Evolutionary conservation across 2,888 invertebrate species (phyloP), one percentile per base, ranked within the genome.

Genomic region (Chloromyia formosa): DNA sequence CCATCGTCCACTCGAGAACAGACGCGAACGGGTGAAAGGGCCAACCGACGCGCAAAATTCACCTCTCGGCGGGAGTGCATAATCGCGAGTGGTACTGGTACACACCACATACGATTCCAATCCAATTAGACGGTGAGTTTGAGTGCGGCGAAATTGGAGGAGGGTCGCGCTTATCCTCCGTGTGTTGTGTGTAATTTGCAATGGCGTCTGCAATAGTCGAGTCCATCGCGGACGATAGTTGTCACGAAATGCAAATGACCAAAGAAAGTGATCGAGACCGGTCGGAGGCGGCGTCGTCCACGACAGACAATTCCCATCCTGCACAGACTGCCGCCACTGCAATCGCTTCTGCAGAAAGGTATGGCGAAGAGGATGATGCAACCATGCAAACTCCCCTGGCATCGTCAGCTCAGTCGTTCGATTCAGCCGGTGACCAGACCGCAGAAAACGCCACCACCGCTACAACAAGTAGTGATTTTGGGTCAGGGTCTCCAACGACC

Each of bases 181-280:
- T 12, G 61, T 61, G 61, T 61, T 49, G 56, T 10, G 56, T 20
- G 61, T 3, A 35, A 61, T 18, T 16, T 20, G 66, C 27, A 69
- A 71, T 71, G 71, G 71, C 71, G 42, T 56, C 71, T 56, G 40
- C 58, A 35, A 14, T 40, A 9, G 42, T 58, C 35, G 71, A 71
- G n/a, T 56, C 58, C 27, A 35, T 35, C 3, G 18, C 56, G 42
- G 40, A 56, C 71, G 71, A 71, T 1, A 66, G 49, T 49, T 22
- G 66, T 49, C 66, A 49, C 22, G 66, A 22, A 20, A 45, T 66
- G 49, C 66, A 66, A 66, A 66, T 66, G 49, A 49, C 66, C 66
- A 66, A 66, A 66, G 66, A 66, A 49, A 66, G 22, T 1, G 45
- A 20, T 18, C 9, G 5, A 23, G 66, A 4, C 23, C 22, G 4